Evolutionary conservation across 2,888 invertebrate genomes (phyloP).

Genomic region (Elysia crispata): DNA sequence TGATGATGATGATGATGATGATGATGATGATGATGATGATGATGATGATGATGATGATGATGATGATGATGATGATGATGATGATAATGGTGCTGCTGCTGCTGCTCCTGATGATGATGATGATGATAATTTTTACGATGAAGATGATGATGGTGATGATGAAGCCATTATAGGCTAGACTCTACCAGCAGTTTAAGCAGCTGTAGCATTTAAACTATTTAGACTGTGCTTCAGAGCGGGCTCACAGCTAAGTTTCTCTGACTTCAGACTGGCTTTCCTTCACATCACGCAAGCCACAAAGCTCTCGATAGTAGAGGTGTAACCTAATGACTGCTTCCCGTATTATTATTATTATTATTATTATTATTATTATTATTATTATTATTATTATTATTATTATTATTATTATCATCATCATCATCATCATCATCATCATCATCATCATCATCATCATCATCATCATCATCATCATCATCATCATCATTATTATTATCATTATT

Average conservation of each 20-base stretch:
- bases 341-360: neutral
- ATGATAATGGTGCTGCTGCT: conserved; percentile 23
- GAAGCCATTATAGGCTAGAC: neutral
- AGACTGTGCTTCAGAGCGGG: neutral
- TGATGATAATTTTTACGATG: no score
- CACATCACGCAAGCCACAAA: no score
- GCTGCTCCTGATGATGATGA: no score
- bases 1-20: conserved; percentile 34
- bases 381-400: neutral
- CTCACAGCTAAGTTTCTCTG: no score
- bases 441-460: conserved; percentile 9
- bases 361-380: neutral
- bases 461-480: conserved; percentile 9
- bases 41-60: conserved; percentile 33
- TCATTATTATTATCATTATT: neutral
- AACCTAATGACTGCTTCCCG: no score
- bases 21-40: conserved; percentile 27
- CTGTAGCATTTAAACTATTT: neutral
- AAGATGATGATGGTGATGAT: neutral
- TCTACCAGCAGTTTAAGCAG: neutral
- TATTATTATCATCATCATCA: conserved; percentile 9
- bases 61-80: conserved; percentile 36
- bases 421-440: conserved; percentile 9
- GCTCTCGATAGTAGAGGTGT: no score
- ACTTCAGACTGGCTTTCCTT: no score